A percentile compares a stretch with the other conserved stretches of the same genome.
These are phyloP conservation scores for Nyctalus aviator DNA, from an alignment of 2,797 vertebrate species.

Conservation along the genomic window DNA sequence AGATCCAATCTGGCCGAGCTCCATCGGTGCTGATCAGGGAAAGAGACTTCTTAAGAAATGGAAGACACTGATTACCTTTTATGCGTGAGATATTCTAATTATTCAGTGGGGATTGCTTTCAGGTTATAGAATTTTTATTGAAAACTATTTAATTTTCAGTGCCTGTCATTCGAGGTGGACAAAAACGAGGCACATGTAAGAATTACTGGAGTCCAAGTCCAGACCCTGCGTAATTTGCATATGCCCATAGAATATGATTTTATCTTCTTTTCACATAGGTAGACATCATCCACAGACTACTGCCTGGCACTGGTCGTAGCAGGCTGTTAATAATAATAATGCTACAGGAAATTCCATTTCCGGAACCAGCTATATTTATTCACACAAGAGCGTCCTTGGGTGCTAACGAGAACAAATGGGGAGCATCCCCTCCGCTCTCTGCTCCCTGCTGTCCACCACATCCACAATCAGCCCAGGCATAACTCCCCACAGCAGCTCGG, in stretches of 20 bases:
- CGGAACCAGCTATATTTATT: constrained; percentile 62
- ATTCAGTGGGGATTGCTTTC: constrained; percentile 85
- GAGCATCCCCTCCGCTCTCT: neutral
- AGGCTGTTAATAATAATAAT: constrained; percentile 70
- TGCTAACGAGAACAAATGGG: constrained; percentile 12
- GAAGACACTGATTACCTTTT: constrained; percentile 84
- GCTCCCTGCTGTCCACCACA: neutral
- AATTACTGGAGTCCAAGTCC: constrained; percentile 81
- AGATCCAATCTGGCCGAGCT: constrained; percentile 71
- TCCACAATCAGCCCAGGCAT: neutral
- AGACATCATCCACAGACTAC: constrained; percentile 68
- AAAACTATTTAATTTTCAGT: constrained; percentile 87
- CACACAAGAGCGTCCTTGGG: constrained; percentile 62
- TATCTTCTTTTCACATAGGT: constrained; percentile 79
- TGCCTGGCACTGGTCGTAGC: constrained; percentile 61
- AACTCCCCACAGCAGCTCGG: constrained; percentile 21
- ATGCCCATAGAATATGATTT: constrained; percentile 78
- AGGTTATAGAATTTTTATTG: constrained; percentile 86
- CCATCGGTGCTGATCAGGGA: constrained; percentile 54
- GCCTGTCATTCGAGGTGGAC: constrained; percentile 84
- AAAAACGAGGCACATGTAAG: constrained; percentile 77
- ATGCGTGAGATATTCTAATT: constrained; percentile 85
- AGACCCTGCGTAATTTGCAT: constrained; percentile 80
- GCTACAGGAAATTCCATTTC: constrained; percentile 75
- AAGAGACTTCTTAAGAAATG: constrained; percentile 71